phyloP scores from a whole-genome alignment of 2,797 vertebrate genomes.

The Salarias fasciatus region DNA sequence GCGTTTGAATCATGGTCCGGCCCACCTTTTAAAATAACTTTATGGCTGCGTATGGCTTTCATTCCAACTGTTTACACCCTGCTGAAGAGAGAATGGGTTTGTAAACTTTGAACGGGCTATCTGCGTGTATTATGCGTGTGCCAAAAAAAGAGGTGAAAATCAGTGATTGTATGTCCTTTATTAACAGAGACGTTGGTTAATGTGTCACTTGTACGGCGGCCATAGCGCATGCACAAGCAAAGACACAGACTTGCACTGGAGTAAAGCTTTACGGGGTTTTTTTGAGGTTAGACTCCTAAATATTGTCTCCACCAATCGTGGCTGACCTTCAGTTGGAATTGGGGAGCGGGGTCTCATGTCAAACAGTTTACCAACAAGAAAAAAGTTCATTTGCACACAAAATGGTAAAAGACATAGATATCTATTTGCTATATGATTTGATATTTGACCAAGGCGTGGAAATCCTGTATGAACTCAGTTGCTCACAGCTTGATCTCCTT shows the following conservation, averaged over 20 bases:
- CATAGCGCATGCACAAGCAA: constrained; percentile 36
- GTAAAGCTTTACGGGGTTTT: constrained; percentile 40
- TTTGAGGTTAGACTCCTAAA: constrained; percentile 59
- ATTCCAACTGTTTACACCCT: constrained; percentile 24
- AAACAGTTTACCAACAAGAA: too few relatives aligned
- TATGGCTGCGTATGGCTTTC: constrained; percentile 58
- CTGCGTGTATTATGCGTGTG: constrained; percentile 33
- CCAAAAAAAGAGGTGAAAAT: constrained; percentile 53
- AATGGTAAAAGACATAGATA: too few relatives aligned
- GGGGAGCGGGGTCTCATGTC: too few relatives aligned
- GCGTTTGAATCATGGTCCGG: constrained; percentile 18
- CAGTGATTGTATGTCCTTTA: constrained; percentile 76
- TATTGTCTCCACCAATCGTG: constrained; percentile 51
- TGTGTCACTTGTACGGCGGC: constrained; percentile 71
- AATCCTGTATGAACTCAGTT: too few relatives aligned
- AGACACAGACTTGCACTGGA: constrained; percentile 27
- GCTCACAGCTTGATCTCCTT: too few relatives aligned
- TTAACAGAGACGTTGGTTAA: constrained; percentile 81
- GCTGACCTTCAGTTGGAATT: too few relatives aligned
- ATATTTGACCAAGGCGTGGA: too few relatives aligned
- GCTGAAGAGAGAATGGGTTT: constrained; percentile 17
- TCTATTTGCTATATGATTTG: too few relatives aligned
- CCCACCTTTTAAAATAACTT: constrained; percentile 50
- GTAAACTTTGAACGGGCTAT: constrained; percentile 73
- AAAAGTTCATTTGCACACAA: too few relatives aligned